Base-by-base conservation (phyloP, 1,140 invertebrate genomes). In the Manduca sexta region DNA sequence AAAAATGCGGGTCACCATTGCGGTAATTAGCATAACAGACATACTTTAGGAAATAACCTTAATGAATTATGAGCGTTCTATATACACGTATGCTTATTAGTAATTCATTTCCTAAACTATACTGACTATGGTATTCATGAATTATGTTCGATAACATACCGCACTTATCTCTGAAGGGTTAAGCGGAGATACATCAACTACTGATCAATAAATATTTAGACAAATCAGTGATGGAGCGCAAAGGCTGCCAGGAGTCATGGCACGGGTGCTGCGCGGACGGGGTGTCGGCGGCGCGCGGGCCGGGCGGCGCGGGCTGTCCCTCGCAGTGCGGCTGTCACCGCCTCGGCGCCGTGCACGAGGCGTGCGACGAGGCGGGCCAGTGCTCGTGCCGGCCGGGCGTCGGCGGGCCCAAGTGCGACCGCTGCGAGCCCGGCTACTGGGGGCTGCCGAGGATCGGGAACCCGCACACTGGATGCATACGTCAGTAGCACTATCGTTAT, bases 231-330 rank as follows among this genome's bases (percentile, higher is more conserved):
- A 56, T 64, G 3, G 86, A 88, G 50, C 88, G 86, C 60, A 89
- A 88, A 56, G 86, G 86, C 16, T 95, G 94, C 69, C 88, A 89
- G 52, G 91, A 93, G 46, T 91, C 92, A 0, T 91, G 91, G 89
- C 91, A 91, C 69, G 95, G 95, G 0, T 98, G 97, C 73, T 98
- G 97, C 77, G 92, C 93, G 0, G 96, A 98, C 70, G 93, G 92
- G 10, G 91, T 92, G 55, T 97, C 94, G 0, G 77, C 92, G 0
- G 94, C 97, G 0, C 88, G 92, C 15, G 96, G 94, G 12, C 90
- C 92, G 0, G 91, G 94, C 39, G 88, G 90, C 29, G 91, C 90
- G 7, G 95, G 95, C 1, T 97, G 95, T 37, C 57, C 89, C 54
- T 57, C 87, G 6, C 83, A 90, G 31, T 97, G 95, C 64, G 86